These are phyloP conservation scores for Artemia franciscana DNA, from an alignment of 1,140 invertebrate species.

Conservation along the genomic window DNA sequence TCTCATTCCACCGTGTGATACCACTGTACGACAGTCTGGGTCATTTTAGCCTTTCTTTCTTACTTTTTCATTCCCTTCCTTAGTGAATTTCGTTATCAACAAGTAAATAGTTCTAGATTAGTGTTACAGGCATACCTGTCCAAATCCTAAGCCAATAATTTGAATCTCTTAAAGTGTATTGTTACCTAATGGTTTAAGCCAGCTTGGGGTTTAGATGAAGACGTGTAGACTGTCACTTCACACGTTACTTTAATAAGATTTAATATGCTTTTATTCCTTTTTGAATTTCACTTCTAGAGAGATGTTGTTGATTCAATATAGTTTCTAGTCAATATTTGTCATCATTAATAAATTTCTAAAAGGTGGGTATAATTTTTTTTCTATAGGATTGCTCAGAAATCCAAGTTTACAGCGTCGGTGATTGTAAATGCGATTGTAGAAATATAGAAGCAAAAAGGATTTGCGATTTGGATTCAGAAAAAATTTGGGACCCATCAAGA, in stretches of 20 bases:
- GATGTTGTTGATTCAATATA: background rate
- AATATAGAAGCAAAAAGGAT: slow-evolving; percentile 32
- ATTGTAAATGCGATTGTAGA: slow-evolving; percentile 32
- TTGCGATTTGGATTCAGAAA: slow-evolving; percentile 21
- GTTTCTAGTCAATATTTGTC: background rate
- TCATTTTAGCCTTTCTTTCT: no score
- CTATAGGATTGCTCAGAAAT: slow-evolving; percentile 30
- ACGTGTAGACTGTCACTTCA: no score
- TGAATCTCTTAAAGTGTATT: no score
- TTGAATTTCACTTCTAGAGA: background rate
- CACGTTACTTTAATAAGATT: no score
- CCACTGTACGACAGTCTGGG: no score
- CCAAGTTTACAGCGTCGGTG: slow-evolving; percentile 27
- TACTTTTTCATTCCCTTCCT: no score
- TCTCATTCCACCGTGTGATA: no score
- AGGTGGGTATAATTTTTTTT: slow-evolving; percentile 9
- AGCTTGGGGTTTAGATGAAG: background rate
- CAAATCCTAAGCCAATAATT: no score
- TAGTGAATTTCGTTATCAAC: no score
- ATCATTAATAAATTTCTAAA: background rate
- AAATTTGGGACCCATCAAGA: slow-evolving; percentile 27
- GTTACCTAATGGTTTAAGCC: background rate
- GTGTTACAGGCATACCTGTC: no score
- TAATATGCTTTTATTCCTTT: background rate
- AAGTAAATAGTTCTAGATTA: no score